These are phyloP conservation scores for Hydropsyche betteni DNA, from an alignment of 2,888 invertebrate species.

Conservation along the genomic window DNA sequence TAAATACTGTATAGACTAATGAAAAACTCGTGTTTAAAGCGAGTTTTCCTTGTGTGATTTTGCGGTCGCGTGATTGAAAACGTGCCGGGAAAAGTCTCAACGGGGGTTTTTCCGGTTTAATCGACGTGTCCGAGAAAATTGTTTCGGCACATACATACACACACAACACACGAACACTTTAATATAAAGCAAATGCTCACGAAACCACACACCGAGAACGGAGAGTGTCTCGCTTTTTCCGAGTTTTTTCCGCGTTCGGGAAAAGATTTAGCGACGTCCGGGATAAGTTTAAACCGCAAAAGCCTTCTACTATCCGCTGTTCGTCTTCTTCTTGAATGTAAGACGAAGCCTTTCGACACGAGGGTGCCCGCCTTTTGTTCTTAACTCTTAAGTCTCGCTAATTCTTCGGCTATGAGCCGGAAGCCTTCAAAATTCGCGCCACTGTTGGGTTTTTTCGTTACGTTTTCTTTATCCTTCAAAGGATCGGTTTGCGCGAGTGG, in stretches of 20 bases:
- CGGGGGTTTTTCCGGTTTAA: conserved; percentile 4
- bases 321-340: neutral
- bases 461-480: neutral
- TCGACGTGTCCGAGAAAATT: conserved; percentile 21
- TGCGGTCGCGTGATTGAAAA: conserved; percentile 19
- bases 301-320: conserved; percentile 5
- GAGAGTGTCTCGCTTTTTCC: neutral
- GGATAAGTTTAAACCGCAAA: conserved; percentile 38
- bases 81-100: conserved; percentile 22
- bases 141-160: conserved; percentile 17
- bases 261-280: conserved; percentile 11
- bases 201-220: neutral
- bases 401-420: conserved; percentile 42
- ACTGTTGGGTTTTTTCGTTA: neutral
- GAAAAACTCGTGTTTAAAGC: too few species aligned
- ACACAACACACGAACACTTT: too few species aligned
- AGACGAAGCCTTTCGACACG: conserved; percentile 31
- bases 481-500: too few species aligned
- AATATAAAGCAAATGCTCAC: too few species aligned
- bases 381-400: conserved; percentile 44
- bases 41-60: conserved; percentile 3
- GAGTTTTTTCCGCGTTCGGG: neutral
- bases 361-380: conserved; percentile 34
- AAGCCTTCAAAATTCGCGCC: conserved; percentile 47
- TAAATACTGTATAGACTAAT: too few species aligned